A percentile compares a stretch with the other conserved stretches of the same genome.
Evolutionary conservation across 2,888 invertebrate genomes (phyloP).

Genomic region (Aleiodes alternator): DNA sequence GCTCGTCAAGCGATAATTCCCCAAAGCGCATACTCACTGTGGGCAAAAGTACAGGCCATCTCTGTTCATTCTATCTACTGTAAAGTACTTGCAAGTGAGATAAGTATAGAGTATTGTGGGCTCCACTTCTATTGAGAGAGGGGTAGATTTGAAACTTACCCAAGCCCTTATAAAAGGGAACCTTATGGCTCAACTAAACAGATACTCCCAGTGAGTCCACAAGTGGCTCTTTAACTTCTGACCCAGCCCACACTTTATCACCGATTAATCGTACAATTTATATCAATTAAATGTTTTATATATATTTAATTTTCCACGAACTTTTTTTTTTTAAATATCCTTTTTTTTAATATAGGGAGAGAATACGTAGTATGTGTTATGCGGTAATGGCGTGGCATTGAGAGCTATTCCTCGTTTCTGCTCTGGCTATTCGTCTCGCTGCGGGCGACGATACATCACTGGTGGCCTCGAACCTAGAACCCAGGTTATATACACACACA

Average conservation of each 20-base stretch:
- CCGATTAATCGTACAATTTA: slow-evolving; percentile 73
- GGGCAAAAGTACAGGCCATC: slow-evolving; percentile 30
- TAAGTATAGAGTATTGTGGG: slow-evolving; percentile 59
- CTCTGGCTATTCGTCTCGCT: slow-evolving; percentile 70
- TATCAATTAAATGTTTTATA: slow-evolving; percentile 36
- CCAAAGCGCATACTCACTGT: slow-evolving; percentile 67
- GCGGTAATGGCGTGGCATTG: slow-evolving; percentile 25
- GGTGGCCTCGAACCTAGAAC: slow-evolving; percentile 66
- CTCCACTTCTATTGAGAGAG: slow-evolving; percentile 51
- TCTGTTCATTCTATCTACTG: slow-evolving; percentile 16
- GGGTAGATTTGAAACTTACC: slow-evolving; percentile 53
- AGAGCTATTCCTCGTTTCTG: slow-evolving; percentile 24
- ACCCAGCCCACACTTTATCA: slow-evolving; percentile 67
- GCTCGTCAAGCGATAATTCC: slow-evolving; percentile 76
- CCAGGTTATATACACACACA: slow-evolving; percentile 59
- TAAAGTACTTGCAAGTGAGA: slow-evolving; percentile 28
- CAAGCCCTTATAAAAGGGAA: slow-evolving; percentile 72
- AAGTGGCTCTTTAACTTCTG: slow-evolving; percentile 76
- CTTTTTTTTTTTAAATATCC: neutral
- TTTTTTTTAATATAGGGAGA: no score
- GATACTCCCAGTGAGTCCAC: slow-evolving; percentile 74
- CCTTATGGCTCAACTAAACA: slow-evolving; percentile 75
- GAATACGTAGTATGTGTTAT: neutral
- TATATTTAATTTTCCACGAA: slow-evolving; percentile 9
- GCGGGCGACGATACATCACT: slow-evolving; percentile 73